Evolutionary conservation across 2,888 invertebrate species (phyloP), one percentile per base, ranked within the genome.

Genomic region (Mimachlamys varia): DNA sequence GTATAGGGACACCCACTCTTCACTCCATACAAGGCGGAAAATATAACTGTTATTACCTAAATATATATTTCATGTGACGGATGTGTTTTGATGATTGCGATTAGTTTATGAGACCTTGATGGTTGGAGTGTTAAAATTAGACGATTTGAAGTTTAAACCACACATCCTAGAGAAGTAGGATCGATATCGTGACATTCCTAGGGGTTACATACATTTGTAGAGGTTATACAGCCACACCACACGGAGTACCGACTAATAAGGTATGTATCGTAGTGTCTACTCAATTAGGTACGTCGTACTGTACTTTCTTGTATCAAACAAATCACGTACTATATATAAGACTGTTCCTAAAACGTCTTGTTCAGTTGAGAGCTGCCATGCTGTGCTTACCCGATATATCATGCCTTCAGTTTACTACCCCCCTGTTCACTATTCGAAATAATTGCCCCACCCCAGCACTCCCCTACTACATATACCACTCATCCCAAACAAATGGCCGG

Each of bases 181-280:
- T 76, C 76, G 76, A 76, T 76, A 76, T 27, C 33, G 76, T 76
- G 76, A 76, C 76, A 12, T 76, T 27, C 33, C 33, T 76, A 62
- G 76, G 76, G 76, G 76, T 76, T 33, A 22, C 27, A 76, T 76
- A 33, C 76, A 76, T 76, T 76, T 33, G 15, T 27, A 76, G 76
- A 76, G 76, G 76, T 76, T 76, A 15, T 12, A 76, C 27, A 27
- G 27, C 27, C 7, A 22, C 76, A 12, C 10, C 76, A 7, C 27
- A 15, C 33, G 33, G 33, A 33, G 17, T 33, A 76, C 27, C 76
- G 13, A 27, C 22, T 22, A 19, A 58, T 27, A 76, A 76, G 76
- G 76, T 76, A 33, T 33, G 76, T 76, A 76, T 44, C 44, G 7
- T 44, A 44, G 7, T 44, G 44, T 44, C 44, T 44, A 44, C 44